phyloP scores from a whole-genome alignment of 2,888 invertebrate species.

The Mesoligia furuncula region DNA sequence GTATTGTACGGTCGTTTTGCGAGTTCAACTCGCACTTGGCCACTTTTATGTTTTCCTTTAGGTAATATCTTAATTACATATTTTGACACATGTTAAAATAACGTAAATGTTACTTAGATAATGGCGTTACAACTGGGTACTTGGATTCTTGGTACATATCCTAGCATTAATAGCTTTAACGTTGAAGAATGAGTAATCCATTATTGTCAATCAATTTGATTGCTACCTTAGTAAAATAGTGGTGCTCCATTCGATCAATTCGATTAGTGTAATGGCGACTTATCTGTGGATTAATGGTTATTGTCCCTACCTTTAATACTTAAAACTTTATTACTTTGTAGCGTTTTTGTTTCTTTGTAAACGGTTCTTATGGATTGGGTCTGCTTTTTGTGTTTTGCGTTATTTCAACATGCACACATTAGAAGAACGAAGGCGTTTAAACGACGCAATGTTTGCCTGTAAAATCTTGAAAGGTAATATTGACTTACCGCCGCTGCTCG shows the following conservation, averaged over 20 bases:
- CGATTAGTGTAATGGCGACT: slow-evolving; percentile 66
- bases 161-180: slow-evolving; percentile 41
- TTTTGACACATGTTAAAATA: neutral
- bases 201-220: slow-evolving; percentile 70
- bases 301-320: slow-evolving; percentile 36
- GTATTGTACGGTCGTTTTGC: too few species aligned
- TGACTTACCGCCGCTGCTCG: too few species aligned
- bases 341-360: neutral
- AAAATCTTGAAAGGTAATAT: too few species aligned
- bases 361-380: neutral
- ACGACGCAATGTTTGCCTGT: too few species aligned
- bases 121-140: neutral
- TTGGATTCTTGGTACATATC: slow-evolving; percentile 14
- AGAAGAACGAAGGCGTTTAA: too few species aligned
- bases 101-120: neutral
- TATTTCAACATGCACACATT: too few species aligned
- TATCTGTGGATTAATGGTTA: slow-evolving; percentile 58
- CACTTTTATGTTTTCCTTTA: neutral
- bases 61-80: too few species aligned
- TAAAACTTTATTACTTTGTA: slow-evolving; percentile 41
- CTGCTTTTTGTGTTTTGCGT: neutral
- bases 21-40: neutral
- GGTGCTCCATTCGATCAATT: slow-evolving; percentile 50
- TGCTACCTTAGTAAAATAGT: slow-evolving; percentile 62
- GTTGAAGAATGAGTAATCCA: slow-evolving; percentile 63